These are phyloP conservation scores for Scaptomyza montana DNA, from an alignment of 1,140 invertebrate species.

Conservation along the genomic window DNA sequence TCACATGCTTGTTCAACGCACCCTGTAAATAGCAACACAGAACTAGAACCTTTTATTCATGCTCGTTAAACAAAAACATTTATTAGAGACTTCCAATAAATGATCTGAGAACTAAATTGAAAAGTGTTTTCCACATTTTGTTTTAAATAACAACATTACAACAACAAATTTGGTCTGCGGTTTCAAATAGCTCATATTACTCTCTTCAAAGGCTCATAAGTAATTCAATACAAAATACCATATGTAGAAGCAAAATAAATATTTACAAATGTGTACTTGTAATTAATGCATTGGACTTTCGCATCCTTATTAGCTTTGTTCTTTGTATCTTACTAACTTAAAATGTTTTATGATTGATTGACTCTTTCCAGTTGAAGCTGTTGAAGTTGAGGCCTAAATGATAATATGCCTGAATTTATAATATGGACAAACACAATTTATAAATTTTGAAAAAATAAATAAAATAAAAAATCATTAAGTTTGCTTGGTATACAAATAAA, in stretches of 20 bases:
- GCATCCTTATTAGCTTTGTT: constrained; percentile 70
- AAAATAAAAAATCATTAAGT: constrained; percentile 60
- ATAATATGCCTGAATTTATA: constrained; percentile 81
- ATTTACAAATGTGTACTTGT: constrained; percentile 29
- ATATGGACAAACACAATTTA: constrained; percentile 79
- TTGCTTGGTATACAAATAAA: constrained; percentile 69
- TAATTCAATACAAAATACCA: neutral
- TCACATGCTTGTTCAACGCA: constrained; percentile 47
- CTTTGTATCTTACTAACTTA: constrained; percentile 78
- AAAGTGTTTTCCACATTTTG: neutral
- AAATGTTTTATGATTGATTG: constrained; percentile 81
- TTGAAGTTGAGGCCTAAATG: constrained; percentile 84
- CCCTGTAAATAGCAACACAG: constrained; percentile 57
- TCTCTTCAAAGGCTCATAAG: neutral
- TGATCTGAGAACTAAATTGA: too few species aligned
- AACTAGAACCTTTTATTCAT: constrained; percentile 25
- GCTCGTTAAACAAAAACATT: constrained; percentile 14
- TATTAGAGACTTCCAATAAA: neutral
- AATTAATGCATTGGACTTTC: constrained; percentile 65
- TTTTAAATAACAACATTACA: neutral
- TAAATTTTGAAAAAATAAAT: constrained; percentile 73
- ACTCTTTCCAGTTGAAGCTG: constrained; percentile 84
- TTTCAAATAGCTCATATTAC: neutral
- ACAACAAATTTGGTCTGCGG: neutral
- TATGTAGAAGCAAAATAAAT: constrained; percentile 38